Conservation (phyloP, 2,797 vertebrate genomes). For the Hipposideros larvatus region DNA sequence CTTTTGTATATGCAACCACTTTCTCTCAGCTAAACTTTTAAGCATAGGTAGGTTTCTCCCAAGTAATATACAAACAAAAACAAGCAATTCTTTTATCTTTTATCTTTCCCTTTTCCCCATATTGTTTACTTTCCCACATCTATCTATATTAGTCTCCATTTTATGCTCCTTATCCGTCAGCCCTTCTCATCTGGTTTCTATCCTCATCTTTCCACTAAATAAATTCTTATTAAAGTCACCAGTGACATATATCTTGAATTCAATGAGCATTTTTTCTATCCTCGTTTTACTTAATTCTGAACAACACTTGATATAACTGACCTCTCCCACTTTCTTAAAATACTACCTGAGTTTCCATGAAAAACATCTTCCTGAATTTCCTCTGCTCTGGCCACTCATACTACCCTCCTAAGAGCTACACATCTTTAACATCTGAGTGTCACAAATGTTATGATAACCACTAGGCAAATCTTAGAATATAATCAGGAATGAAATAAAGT, state of each 20-base stretch:
- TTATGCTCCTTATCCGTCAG: background rate
- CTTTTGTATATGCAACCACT: background rate
- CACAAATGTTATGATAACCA: background rate
- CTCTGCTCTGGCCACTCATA: background rate
- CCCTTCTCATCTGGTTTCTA: background rate
- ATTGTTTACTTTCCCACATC: background rate
- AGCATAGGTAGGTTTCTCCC: background rate
- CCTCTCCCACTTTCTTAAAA: background rate
- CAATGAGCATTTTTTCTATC: slow-evolving; percentile 35
- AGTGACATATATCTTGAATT: background rate
- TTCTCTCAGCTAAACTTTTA: background rate
- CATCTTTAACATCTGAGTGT: background rate
- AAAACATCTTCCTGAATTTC: background rate
- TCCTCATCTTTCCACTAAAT: slow-evolving; percentile 21
- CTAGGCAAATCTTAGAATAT: background rate
- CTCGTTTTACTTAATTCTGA: slow-evolving; percentile 40
- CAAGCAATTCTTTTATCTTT: background rate
- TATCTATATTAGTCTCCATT: background rate
- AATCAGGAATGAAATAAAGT: background rate
- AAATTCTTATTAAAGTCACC: background rate
- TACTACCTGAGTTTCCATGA: background rate
- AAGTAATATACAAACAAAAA: background rate
- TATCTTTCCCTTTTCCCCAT: background rate
- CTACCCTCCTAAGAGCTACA: background rate
- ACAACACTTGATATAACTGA: background rate